A percentile compares a stretch with the other conserved stretches of the same genome.
phyloP scores from a whole-genome alignment of 2,113 vertebrate species.

The Marcusenius ussheri region DNA sequence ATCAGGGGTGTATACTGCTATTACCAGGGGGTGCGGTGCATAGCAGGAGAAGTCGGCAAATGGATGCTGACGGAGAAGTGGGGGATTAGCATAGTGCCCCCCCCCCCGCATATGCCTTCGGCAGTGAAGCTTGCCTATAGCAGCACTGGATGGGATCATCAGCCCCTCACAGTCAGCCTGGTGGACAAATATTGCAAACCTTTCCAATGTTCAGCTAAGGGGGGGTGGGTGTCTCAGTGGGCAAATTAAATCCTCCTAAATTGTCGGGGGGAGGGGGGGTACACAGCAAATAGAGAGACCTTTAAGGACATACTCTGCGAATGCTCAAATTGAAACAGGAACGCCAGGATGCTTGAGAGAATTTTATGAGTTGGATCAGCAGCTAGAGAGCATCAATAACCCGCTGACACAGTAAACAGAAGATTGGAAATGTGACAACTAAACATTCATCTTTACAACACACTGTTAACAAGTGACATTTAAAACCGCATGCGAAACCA shows the following conservation, averaged over 20 bases:
- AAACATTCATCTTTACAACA: conserved; percentile 1
- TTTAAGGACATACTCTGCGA: background rate
- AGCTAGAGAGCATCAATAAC: conserved; percentile 2
- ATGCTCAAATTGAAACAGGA: background rate
- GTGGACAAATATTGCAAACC: background rate
- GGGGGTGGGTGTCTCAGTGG: background rate
- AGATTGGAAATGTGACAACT: conserved; percentile 1
- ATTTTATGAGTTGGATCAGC: background rate
- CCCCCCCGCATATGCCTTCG: background rate
- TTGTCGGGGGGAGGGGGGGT: background rate
- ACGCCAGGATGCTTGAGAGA: background rate
- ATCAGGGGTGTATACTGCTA: background rate
- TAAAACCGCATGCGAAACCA: conserved; percentile 14
- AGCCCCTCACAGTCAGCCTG: background rate
- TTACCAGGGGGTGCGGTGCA: background rate
- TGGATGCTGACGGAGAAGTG: background rate
- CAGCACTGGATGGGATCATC: background rate
- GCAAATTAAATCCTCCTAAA: background rate
- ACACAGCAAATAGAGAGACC: background rate
- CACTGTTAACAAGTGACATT: background rate
- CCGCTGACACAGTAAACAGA: background rate
- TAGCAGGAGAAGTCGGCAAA: background rate
- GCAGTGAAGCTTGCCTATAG: background rate
- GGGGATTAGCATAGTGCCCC: background rate
- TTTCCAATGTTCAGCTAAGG: background rate